Base-by-base conservation (phyloP, 1,140 invertebrate species). In the Pararge aegeria region DNA sequence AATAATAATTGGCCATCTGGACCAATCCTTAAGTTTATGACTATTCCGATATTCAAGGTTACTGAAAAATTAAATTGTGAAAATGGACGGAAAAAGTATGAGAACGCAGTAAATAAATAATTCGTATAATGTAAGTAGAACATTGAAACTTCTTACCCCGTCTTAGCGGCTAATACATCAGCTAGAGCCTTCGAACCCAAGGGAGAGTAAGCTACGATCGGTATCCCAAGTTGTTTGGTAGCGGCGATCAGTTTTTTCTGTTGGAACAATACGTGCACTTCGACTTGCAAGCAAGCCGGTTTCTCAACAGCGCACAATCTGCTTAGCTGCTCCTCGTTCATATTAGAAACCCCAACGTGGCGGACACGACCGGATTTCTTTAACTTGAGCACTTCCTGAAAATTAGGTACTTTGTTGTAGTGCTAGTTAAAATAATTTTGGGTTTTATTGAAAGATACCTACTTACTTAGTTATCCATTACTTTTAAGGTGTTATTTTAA, bases 241-340 rank as follows among this genome's bases (percentile, higher is more conserved):
- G 93, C 95, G 37, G 94, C 91, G 1, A 94, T 87, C 13, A 98
- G 81, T 10, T 92, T 82, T 3, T 91, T 92, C 82, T 98, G 97
- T 78, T 97, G 96, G 68, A 95, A 92, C 64, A 96, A 95, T 0
- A 94, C 93, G 81, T 98, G 96, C 12, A 96, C 88, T 77, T 98
- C 97, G 10, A 97, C 52, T 88, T 96, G 94, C 34, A 95, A 83
- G 74, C 93, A 94, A 16, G 91, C 92, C 1, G 95, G 95, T 55
- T 92, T 91, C 40, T 92, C 91, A 44, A 93, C 92, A 13, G 93
- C 91, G 51, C 92, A 83, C 38, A 96, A 83, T 10, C 92, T 88
- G 54, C 90, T 73, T 19, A 96, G 90, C 85, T 96, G 95, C 20
- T 91, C 83, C 55, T 91, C 87, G 71, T 94, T 96, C 68, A 96